Evolutionary conservation across 2,113 vertebrate species (phyloP).

Genomic region (Anguilla rostrata): DNA sequence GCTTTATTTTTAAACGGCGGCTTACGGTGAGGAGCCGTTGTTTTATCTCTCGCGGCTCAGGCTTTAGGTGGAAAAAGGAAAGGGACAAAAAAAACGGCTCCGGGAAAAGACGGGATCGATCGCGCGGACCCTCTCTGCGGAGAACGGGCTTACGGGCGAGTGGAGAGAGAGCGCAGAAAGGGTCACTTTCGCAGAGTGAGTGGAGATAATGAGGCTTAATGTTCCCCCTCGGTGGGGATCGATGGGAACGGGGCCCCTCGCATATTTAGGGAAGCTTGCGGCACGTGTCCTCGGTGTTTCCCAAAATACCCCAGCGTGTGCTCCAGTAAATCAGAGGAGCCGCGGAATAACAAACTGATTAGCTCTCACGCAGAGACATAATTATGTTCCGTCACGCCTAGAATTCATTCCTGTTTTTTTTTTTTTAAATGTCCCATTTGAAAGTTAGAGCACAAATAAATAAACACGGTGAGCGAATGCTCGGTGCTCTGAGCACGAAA

Average conservation of each 20-base stretch:
- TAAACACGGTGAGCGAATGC: conserved; percentile 53
- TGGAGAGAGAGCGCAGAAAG: background rate
- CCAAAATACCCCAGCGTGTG: conserved; percentile 27
- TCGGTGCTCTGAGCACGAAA: background rate
- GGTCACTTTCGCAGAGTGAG: background rate
- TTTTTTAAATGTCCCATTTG: conserved; percentile 57
- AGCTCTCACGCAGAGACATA: conserved; percentile 62
- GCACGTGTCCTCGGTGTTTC: conserved; percentile 22
- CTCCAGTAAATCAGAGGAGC: conserved; percentile 11
- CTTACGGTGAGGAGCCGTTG: background rate
- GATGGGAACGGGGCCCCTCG: conserved; percentile 26
- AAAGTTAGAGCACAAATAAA: conserved; percentile 55
- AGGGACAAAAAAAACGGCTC: background rate
- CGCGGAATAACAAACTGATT: conserved; percentile 60
- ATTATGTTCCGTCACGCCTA: conserved; percentile 67
- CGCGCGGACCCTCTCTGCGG: background rate
- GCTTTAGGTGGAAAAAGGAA: background rate
- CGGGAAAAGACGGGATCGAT: background rate
- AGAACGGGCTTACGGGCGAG: background rate
- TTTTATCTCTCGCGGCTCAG: background rate
- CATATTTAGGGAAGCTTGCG: conserved; percentile 43
- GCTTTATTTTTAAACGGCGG: conserved; percentile 13
- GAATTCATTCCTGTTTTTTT: conserved; percentile 63
- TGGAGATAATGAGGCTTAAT: conserved; percentile 4
- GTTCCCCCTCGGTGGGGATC: background rate